These are phyloP conservation scores for Cryptotis parvus DNA, from an alignment of 2,113 vertebrate genomes.

Conservation along the genomic window DNA sequence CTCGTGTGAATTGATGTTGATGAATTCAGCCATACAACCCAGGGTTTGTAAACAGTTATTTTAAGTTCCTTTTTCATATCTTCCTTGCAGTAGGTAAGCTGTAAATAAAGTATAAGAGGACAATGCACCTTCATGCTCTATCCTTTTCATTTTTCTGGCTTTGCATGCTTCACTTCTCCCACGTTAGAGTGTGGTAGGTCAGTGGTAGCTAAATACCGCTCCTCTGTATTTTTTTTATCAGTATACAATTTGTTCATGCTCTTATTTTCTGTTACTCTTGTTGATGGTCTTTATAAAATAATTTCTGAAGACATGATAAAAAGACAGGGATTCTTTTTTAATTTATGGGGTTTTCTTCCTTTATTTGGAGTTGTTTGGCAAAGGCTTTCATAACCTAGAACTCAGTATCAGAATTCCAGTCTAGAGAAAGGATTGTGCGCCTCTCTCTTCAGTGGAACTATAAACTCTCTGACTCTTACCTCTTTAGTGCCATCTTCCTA, in stretches of 20 bases:
- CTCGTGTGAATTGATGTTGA: not conserved
- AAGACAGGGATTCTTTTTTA: not conserved
- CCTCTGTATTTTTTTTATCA: too few relatives aligned
- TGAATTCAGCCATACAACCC: not conserved
- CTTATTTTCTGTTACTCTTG: not conserved
- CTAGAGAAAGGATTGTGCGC: not conserved
- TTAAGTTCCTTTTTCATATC: not conserved
- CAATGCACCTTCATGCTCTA: accelerated
- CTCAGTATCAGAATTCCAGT: not conserved
- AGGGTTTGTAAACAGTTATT: not conserved
- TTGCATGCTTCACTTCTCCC: not conserved
- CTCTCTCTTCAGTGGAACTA: not conserved
- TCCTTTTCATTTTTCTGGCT: not conserved
- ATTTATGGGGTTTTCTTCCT: not conserved
- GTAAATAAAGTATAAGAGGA: not conserved
- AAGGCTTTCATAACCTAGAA: not conserved
- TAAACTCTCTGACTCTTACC: not conserved
- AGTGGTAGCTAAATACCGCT: not conserved
- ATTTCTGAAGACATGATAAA: not conserved
- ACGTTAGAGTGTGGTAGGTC: not conserved
- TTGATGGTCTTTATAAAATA: not conserved
- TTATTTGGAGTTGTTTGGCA: not conserved
- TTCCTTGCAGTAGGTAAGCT: not conserved
- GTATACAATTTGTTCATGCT: not conserved
- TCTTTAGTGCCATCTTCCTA: not conserved